Evolutionary conservation across 2,888 invertebrate species (phyloP).

Genomic region (Melieria omissa): DNA sequence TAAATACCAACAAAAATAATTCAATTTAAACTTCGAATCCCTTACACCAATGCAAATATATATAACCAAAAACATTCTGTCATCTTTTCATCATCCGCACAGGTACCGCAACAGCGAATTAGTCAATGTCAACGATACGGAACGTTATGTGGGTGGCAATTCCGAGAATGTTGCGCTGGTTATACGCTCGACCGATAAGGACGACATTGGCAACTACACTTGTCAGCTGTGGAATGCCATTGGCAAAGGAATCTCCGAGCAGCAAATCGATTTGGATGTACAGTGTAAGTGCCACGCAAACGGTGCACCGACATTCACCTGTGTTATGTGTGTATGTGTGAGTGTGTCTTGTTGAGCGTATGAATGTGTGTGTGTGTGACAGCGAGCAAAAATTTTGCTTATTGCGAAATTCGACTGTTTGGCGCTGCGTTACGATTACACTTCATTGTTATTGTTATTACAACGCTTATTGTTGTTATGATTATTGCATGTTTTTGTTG

Average conservation of each 20-base stretch:
- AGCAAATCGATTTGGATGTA: conserved; percentile 80
- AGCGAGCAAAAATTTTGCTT: background rate
- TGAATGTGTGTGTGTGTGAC: background rate
- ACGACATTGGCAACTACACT: conserved; percentile 86
- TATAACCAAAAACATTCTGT: too few species aligned
- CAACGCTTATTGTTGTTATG: background rate
- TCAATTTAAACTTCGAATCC: too few species aligned
- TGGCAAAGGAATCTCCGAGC: conserved; percentile 80
- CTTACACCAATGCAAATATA: too few species aligned
- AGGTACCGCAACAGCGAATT: conserved; percentile 79
- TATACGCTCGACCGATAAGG: conserved; percentile 79
- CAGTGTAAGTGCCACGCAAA: conserved; percentile 75
- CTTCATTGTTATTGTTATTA: background rate
- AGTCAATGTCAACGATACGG: conserved; percentile 70
- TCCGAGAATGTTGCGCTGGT: conserved; percentile 80
- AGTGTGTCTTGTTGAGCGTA: background rate
- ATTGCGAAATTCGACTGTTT: background rate
- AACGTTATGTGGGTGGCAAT: conserved; percentile 81
- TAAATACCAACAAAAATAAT: too few species aligned
- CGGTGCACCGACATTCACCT: background rate
- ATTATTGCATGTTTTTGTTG: background rate
- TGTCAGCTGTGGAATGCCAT: conserved; percentile 85
- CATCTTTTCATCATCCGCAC: conserved; percentile 39
- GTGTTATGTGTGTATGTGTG: conserved; percentile 3
- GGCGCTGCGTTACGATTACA: too few species aligned